Percentiles rank a stretch among this genome's conserved stretches.
These are phyloP conservation scores for Metallyticus violacea DNA, from an alignment of 2,888 invertebrate species.

Conservation along the genomic window DNA sequence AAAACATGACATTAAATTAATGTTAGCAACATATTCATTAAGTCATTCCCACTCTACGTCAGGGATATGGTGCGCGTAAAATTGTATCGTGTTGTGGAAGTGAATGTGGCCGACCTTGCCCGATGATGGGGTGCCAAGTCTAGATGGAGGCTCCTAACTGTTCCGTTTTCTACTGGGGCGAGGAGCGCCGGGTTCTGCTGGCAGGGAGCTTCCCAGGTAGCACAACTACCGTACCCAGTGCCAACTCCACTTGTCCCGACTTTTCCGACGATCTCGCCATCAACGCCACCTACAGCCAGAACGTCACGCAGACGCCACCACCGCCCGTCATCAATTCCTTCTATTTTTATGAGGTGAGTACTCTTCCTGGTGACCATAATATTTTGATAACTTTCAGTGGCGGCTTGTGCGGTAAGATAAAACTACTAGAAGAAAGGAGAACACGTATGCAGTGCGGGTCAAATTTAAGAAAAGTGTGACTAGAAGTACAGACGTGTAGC, in stretches of 20 bases:
- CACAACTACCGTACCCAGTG: background rate
- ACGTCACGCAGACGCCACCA: conserved; percentile 7
- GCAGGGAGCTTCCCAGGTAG: background rate
- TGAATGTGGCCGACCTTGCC: background rate
- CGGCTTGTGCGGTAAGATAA: background rate
- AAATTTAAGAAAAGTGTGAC: too few species aligned
- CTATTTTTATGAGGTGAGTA: conserved; percentile 55
- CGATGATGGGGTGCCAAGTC: background rate
- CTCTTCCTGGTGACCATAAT: too few species aligned
- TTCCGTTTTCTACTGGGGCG: background rate
- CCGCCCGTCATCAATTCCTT: conserved; percentile 50
- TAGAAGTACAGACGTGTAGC: too few species aligned
- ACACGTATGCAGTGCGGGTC: too few species aligned
- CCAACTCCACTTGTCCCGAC: background rate
- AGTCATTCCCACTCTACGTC: background rate
- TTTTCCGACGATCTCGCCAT: background rate
- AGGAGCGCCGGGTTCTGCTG: background rate
- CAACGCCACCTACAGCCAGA: conserved; percentile 25
- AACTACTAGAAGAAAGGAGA: too few species aligned
- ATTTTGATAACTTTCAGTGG: background rate
- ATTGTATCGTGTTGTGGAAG: background rate
- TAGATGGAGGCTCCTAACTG: background rate
- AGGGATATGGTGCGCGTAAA: background rate
- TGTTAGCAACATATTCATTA: too few species aligned
- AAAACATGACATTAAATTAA: too few species aligned